phyloP scores from a whole-genome alignment of 2,113 vertebrate genomes.

The Poeciliopsis turrubarensis region DNA sequence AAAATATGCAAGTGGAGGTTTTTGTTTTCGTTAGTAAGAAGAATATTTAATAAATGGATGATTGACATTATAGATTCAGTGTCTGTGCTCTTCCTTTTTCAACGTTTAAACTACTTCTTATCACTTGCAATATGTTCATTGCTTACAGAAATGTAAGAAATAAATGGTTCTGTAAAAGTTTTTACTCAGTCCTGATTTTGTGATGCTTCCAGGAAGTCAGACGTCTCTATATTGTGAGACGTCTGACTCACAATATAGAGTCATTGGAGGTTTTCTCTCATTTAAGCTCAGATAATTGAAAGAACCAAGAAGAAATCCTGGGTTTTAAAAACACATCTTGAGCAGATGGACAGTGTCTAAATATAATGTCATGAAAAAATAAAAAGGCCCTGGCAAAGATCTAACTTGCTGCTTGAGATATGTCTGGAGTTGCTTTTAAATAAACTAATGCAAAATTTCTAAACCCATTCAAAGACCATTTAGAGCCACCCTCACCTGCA shows the following conservation, averaged over 20 bases:
- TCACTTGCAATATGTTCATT: no score
- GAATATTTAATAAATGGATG: background rate
- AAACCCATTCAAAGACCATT: background rate
- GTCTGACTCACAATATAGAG: no score
- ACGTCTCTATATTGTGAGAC: no score
- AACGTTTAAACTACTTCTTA: no score
- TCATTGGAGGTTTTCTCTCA: no score
- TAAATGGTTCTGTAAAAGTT: no score
- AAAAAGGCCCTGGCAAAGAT: background rate
- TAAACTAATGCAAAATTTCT: background rate
- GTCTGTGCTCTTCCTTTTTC: background rate
- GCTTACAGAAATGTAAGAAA: no score
- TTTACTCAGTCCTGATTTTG: no score
- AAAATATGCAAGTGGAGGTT: background rate
- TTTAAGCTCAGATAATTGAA: no score
- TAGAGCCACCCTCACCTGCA: background rate
- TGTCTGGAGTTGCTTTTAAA: background rate
- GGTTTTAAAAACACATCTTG: background rate
- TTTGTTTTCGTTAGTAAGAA: background rate
- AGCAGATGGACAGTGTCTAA: background rate
- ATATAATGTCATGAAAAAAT: background rate
- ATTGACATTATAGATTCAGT: background rate
- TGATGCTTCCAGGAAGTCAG: no score
- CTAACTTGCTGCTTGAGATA: background rate
- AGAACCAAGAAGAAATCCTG: background rate